A percentile compares a stretch with the other conserved stretches of the same genome.
Evolutionary conservation across 2,113 vertebrate species (phyloP).

Genomic region (Anarrhichthys ocellatus): DNA sequence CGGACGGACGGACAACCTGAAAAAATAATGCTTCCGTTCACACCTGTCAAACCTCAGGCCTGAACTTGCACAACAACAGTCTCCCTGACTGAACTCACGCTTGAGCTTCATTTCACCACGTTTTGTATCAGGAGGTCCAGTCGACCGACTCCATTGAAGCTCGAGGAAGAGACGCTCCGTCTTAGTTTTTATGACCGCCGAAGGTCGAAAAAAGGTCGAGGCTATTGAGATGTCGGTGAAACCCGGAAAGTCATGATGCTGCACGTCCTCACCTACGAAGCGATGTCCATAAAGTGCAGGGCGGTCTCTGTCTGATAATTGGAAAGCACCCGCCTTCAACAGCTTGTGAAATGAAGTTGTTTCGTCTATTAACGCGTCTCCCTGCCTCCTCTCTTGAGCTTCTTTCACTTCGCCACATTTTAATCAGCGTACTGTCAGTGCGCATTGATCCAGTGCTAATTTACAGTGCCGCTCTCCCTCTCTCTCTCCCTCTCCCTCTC

Average conservation of each 20-base stretch:
- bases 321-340: conserved; percentile 41
- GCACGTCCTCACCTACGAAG: conserved; percentile 37
- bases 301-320: conserved; percentile 24
- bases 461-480: conserved; percentile 13
- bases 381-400: conserved; percentile 2
- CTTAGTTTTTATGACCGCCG: conserved; percentile 53
- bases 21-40: too few relatives aligned
- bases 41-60: too few relatives aligned
- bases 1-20: too few relatives aligned
- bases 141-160: conserved; percentile 55
- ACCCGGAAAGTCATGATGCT: conserved; percentile 22
- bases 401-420: conserved; percentile 37
- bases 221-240: conserved; percentile 43
- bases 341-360: conserved; percentile 53
- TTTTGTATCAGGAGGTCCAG: conserved; percentile 58
- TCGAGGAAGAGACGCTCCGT: conserved; percentile 47
- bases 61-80: too few relatives aligned
- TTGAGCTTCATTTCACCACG: conserved; percentile 23
- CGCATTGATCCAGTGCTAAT: conserved; percentile 51
- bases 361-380: conserved; percentile 35
- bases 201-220: conserved; percentile 26
- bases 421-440: conserved; percentile 41
- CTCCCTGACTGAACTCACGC: neutral
- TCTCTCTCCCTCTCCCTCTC: neutral
- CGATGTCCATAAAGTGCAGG: conserved; percentile 28